Percentiles rank a stretch among this genome's conserved stretches.
phyloP scores from a whole-genome alignment of 2,113 vertebrate genomes.

The Pteronura brasiliensis region DNA sequence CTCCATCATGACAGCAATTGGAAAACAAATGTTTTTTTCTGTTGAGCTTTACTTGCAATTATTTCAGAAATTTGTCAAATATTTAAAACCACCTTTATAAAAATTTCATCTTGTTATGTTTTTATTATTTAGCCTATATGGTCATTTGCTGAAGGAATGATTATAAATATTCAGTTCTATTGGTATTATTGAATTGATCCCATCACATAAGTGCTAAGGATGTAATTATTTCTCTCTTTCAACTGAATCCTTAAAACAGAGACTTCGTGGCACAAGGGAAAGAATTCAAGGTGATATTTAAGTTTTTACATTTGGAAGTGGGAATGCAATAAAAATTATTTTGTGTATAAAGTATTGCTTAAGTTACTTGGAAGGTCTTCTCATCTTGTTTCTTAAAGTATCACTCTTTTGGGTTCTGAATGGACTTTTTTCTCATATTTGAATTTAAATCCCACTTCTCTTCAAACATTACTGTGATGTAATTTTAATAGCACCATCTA shows the following conservation, averaged over 20 bases:
- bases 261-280: neutral
- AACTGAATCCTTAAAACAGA: neutral
- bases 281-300: neutral
- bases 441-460: conserved; percentile 10
- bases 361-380: neutral
- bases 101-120: neutral
- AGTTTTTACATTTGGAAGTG: neutral
- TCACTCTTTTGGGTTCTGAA: neutral
- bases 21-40: neutral
- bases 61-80: neutral
- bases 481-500: conserved; percentile 16
- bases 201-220: neutral
- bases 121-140: neutral
- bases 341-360: neutral
- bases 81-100: neutral
- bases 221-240: neutral
- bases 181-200: neutral
- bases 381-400: neutral
- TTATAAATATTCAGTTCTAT: neutral
- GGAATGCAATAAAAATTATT: neutral
- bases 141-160: neutral
- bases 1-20: neutral
- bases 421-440: neutral
- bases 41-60: neutral
- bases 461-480: neutral